phyloP scores from a whole-genome alignment of 2,888 invertebrate genomes.

The Terebella lapidaria region DNA sequence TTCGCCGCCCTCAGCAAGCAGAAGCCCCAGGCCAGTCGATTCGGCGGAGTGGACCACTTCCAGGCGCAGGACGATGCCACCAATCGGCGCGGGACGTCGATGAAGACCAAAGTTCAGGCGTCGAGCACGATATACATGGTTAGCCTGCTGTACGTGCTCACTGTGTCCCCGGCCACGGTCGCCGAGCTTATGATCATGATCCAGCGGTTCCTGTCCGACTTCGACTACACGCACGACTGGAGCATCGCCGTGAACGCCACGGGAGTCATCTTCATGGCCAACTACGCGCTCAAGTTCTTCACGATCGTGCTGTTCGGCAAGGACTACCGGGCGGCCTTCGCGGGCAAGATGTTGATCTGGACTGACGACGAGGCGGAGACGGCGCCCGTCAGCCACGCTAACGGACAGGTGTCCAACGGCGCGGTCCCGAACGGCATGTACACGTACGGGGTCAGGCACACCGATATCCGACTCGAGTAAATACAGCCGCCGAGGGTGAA shows the following conservation, averaged over 20 bases:
- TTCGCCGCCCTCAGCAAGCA: neutral
- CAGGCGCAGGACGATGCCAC: neutral
- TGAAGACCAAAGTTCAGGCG: neutral
- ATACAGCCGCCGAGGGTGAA: too few relatives aligned
- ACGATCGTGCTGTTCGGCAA: neutral
- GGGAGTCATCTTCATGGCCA: constrained; percentile 7
- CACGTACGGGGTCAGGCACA: too few relatives aligned
- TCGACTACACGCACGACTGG: constrained; percentile 1
- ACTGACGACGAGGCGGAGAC: neutral
- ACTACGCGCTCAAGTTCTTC: constrained; percentile 20
- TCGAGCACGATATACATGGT: constrained; percentile 3
- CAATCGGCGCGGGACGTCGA: neutral
- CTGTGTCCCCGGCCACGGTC: constrained; percentile 10
- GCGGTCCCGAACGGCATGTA: too few relatives aligned
- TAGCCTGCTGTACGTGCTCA: constrained; percentile 11
- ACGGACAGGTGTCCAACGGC: neutral
- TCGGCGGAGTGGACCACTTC: neutral
- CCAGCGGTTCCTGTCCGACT: neutral
- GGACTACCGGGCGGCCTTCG: constrained; percentile 1
- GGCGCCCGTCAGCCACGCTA: neutral
- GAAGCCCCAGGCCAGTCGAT: neutral
- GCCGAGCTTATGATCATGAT: constrained; percentile 4
- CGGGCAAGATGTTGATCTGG: neutral
- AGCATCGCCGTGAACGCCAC: constrained; percentile 8
- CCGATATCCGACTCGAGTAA: too few relatives aligned